Evolutionary conservation across 2,888 invertebrate species (phyloP), one percentile per base, ranked within the genome.

Genomic region (Unio delphinus): DNA sequence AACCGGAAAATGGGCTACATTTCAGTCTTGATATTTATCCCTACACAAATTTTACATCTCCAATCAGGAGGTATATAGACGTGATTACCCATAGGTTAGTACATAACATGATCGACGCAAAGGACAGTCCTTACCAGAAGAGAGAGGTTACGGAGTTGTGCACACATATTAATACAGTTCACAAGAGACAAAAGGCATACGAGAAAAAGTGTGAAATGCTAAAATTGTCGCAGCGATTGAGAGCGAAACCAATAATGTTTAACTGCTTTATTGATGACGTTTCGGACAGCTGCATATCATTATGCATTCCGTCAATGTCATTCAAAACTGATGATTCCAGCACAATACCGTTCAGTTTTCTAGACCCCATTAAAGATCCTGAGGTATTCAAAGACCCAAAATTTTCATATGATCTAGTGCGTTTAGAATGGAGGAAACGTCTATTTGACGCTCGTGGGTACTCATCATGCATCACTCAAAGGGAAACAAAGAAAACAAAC

Each of bases 51-150:
- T 76, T 72, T 28, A 74, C 76, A 34, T 76, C 76, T 20, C 76
- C 76, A 56, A 74, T 74, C 55, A 55, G 73, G 0, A 61, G 74
- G 30, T 76, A 72, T 57, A 55, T 62, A 20, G 76, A 76, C 57
- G 55, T 76, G 0, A 68, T 76, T 18, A 56, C 61, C 6, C 74
- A 80, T 34, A 64, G 81, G 45, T 65, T 77, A n/a, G 54, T 82
- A 2, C 78, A 82, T 68, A 75, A 76, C 15, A 65, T 65, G 30
- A 15, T 72, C 20, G 58, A 69, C 3, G 34, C 57, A 8, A 30
- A 11, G 6, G 54, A n/a, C 20, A 61, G 69, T 60, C 74, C 75
- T 26, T 79, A 77, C 45, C 59, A 55, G 4, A 23, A 65, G 11
- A 55, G 64, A 3, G 76, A 79, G n/a, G 65, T 80, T 17, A 59